phyloP scores from a whole-genome alignment of 2,888 invertebrate species.

The Heliothis peltigera region DNA sequence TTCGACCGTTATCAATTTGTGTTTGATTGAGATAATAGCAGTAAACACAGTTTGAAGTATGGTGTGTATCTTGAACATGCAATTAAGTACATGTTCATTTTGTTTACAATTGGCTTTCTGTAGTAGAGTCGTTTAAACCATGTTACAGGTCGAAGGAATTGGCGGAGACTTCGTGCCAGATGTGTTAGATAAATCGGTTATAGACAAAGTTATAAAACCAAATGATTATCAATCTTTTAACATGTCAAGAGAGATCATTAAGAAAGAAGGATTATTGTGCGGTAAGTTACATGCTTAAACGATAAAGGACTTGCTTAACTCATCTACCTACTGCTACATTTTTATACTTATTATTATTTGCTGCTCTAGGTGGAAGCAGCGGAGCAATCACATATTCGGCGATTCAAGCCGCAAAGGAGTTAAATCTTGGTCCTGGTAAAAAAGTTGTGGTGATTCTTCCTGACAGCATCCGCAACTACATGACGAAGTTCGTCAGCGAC shows the following conservation, averaged over 20 bases:
- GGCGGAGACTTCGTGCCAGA: slow-evolving; percentile 98
- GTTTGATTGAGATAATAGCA: slow-evolving; percentile 2
- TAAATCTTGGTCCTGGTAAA: slow-evolving; percentile 92
- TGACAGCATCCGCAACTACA: slow-evolving; percentile 98
- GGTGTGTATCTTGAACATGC: neutral
- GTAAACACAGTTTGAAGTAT: neutral
- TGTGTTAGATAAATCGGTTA: slow-evolving; percentile 93
- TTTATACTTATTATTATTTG: too few species aligned
- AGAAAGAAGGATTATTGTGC: slow-evolving; percentile 96
- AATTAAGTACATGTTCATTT: neutral
- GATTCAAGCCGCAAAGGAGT: slow-evolving; percentile 91
- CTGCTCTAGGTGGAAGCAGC: slow-evolving; percentile 93
- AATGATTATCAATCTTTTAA: slow-evolving; percentile 94
- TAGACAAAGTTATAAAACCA: slow-evolving; percentile 95
- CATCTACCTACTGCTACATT: too few species aligned
- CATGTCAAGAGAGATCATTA: slow-evolving; percentile 95
- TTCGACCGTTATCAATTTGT: neutral
- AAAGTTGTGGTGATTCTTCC: slow-evolving; percentile 96
- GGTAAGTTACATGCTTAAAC: slow-evolving; percentile 85
- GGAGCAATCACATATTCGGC: slow-evolving; percentile 94
- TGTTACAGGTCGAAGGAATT: slow-evolving; percentile 91
- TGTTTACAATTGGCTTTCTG: too few species aligned
- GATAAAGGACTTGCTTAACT: too few species aligned
- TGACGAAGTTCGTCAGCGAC: slow-evolving; percentile 98
- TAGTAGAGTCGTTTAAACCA: neutral